Conservation (phyloP, 2,888 invertebrate species). For the Oscheius sp. region DNA sequence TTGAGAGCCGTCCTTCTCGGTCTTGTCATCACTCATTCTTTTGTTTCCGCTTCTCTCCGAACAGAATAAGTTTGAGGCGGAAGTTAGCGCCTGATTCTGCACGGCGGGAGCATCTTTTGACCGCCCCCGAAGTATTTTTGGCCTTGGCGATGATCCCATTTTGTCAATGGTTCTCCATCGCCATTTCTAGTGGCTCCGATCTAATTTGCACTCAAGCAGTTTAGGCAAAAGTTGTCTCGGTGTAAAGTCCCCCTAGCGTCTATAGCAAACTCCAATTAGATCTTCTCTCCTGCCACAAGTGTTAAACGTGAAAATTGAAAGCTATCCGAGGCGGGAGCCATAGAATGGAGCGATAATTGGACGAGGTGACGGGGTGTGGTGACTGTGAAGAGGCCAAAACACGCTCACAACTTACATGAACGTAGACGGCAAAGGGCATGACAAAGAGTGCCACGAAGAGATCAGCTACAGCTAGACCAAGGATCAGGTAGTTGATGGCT, state of each 20-base stretch:
- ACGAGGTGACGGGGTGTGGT: too few relatives aligned
- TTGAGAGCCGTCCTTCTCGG: not conserved
- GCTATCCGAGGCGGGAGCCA: constrained; percentile 1
- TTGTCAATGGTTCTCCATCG: constrained; percentile 33
- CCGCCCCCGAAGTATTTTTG: not conserved
- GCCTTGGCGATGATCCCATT: constrained; percentile 7
- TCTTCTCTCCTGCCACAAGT: not conserved
- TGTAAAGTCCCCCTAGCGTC: not conserved
- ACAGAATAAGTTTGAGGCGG: not conserved
- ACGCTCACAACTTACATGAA: constrained; percentile 63
- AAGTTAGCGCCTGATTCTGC: not conserved
- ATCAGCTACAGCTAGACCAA: constrained; percentile 79
- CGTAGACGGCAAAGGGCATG: constrained; percentile 73
- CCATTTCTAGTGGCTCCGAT: constrained; percentile 2
- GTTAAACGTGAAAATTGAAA: constrained; percentile 19
- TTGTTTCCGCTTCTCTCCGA: not conserved
- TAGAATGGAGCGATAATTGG: constrained; percentile 24
- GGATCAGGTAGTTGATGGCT: constrained; percentile 98
- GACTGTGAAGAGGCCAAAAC: too few relatives aligned
- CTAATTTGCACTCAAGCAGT: constrained; percentile 32
- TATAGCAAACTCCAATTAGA: not conserved
- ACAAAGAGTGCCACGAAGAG: constrained; percentile 71
- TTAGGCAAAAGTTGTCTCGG: not conserved
- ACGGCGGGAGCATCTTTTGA: constrained; percentile 4
- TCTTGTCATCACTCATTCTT: constrained; percentile 15